Conservation (phyloP, 2,113 vertebrate genomes). For the Galemys pyrenaicus region DNA sequence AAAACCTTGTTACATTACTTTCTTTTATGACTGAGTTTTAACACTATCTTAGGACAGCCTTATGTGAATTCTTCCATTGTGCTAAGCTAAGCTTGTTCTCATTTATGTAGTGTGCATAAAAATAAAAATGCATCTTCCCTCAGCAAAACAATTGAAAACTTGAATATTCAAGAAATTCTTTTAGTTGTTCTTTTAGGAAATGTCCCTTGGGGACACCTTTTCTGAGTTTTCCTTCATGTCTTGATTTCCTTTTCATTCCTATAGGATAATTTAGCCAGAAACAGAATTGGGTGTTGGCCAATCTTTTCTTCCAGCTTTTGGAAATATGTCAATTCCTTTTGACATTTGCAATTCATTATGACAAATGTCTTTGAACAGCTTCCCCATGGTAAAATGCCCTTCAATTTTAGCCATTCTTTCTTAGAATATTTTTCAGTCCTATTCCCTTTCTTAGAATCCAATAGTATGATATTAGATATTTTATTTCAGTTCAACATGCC, state of each 20-base stretch:
- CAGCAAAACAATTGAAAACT: not conserved
- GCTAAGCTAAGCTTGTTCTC: not conserved
- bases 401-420: not conserved
- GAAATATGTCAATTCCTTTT: conserved; percentile 1
- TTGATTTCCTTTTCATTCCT: not conserved
- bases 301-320: not conserved
- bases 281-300: not conserved
- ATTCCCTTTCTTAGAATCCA: not conserved
- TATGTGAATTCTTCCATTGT: not conserved
- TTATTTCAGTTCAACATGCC: not conserved
- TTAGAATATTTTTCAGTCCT: not conserved
- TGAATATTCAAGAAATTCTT: not conserved
- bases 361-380: not conserved
- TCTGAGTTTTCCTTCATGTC: not conserved
- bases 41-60: not conserved
- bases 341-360: not conserved
- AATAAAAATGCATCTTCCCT: not conserved
- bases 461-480: not conserved
- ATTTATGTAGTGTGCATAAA: not conserved
- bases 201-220: not conserved
- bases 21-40: conserved; percentile 3
- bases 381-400: not conserved
- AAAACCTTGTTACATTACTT: not conserved
- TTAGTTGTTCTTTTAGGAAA: not conserved
- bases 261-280: not conserved